phyloP scores from a whole-genome alignment of 2,113 vertebrate genomes.

The Oxygymnocypris stewartii region DNA sequence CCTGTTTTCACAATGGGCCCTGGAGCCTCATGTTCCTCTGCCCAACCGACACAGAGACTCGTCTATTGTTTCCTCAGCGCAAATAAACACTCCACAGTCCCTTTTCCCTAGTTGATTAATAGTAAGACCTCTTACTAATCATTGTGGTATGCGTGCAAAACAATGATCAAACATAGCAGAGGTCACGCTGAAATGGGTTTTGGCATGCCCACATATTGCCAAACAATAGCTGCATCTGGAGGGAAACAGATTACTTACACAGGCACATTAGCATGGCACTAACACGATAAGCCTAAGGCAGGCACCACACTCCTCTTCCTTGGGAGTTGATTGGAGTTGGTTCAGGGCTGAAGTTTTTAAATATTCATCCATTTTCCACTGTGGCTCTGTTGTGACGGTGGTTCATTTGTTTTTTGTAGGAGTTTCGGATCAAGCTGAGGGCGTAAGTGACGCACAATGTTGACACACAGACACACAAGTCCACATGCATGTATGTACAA shows the following conservation, averaged over 20 bases:
- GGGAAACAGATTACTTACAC: conserved; percentile 41
- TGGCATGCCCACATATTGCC: conserved; percentile 13
- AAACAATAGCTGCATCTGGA: conserved; percentile 35
- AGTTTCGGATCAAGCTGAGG: conserved; percentile 60
- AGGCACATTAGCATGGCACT: conserved; percentile 26
- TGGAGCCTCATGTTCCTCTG: conserved; percentile 55
- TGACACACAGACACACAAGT: conserved; percentile 25
- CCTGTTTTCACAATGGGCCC: conserved; percentile 68
- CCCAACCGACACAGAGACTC: conserved; percentile 38
- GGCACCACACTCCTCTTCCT: conserved; percentile 32
- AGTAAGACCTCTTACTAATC: conserved; percentile 37
- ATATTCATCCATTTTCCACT: not conserved
- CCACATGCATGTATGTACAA: conserved; percentile 29
- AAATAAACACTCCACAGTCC: conserved; percentile 46
- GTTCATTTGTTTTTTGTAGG: conserved; percentile 65
- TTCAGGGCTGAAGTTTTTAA: conserved; percentile 31
- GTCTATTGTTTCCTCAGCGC: conserved; percentile 64
- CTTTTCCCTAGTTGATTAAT: conserved; percentile 60
- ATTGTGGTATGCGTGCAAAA: conserved; percentile 41
- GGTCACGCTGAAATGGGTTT: conserved; percentile 27
- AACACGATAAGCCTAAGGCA: conserved; percentile 36
- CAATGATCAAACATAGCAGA: conserved; percentile 53
- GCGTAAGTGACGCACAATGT: conserved; percentile 63
- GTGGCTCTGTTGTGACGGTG: conserved; percentile 24
- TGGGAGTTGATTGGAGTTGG: conserved; percentile 22